Base-by-base conservation (phyloP, 2,888 invertebrate species). In the Microctonus brassicae region DNA sequence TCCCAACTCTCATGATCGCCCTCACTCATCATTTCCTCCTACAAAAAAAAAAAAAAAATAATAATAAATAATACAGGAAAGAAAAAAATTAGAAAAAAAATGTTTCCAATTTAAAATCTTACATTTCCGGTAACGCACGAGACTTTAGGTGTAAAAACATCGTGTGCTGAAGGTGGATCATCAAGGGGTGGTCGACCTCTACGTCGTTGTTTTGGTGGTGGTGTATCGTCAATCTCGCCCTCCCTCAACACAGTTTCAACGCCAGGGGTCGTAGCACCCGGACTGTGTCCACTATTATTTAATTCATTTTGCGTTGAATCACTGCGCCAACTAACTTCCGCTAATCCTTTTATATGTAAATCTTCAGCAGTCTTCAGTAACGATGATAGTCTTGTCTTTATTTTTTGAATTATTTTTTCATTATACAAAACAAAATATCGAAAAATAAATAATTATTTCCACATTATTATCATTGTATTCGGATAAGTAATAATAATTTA, bases 301-400 rank as follows among this genome's bases (percentile, higher is more conserved):
- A 86, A 70, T 39, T 78, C 76, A 69, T 86, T 84, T 70, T 85
- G 84, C 55, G 81, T 81, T 24, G 83, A 81, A 72, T 86, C 86
- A 77, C 84, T 87, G 79, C 93, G 92, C 94, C 96, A 96, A 77
- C 95, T 94, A 13, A 96, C 95, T 86, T 97, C 96, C 62, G 96
- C 96, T 66, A 97, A 89, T 0, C 97, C 97, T 88, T 97, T 97
- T 82, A 97, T 96, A 86, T 95, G 92, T 24, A 97, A 90, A 87
- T 96, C 96, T 88, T 97, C 97, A 0, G 97, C 97, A 66, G 97
- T 97, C 89, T 96, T 96, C 82, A 97, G 88, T 73, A 97, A 89
- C 24, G 96, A 95, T 26, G 95, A 94, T 78, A 97, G 88, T 84
- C 96, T 95, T 73, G 95, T 94, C 95, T 97, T 89, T 22, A 89